Evolutionary conservation across 2,113 vertebrate species (phyloP).

Genomic region (Solenodon paradoxus): DNA sequence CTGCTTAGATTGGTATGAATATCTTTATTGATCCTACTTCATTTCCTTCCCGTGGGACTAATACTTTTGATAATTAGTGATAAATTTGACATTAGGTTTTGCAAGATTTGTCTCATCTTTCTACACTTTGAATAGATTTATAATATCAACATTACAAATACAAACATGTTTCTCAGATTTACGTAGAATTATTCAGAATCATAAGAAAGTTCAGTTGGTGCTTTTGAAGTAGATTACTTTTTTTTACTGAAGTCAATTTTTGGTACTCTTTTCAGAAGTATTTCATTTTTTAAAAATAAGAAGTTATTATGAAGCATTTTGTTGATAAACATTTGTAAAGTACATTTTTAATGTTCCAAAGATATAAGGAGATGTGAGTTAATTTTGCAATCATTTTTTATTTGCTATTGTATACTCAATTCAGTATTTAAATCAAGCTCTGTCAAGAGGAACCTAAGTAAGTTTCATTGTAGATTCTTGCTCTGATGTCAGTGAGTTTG

Average conservation of each 20-base stretch:
- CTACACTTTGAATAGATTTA: neutral
- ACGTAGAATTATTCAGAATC: neutral
- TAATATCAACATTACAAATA: neutral
- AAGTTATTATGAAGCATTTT: neutral
- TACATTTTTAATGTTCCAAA: constrained; percentile 23
- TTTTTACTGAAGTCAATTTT: constrained; percentile 20
- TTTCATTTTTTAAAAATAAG: constrained; percentile 9
- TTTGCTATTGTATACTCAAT: neutral
- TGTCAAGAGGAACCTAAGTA: neutral
- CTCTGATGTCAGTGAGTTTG: constrained; percentile 14
- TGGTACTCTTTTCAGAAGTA: neutral
- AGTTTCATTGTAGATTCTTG: neutral
- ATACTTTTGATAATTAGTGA: neutral
- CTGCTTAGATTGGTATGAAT: neutral
- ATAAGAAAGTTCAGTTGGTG: neutral
- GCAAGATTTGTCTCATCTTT: neutral
- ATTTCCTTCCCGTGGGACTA: constrained; percentile 11
- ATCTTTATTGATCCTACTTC: neutral
- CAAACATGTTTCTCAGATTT: constrained; percentile 9
- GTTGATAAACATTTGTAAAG: neutral
- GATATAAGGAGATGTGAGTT: neutral
- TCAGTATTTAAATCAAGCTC: constrained; percentile 42
- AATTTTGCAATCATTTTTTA: neutral
- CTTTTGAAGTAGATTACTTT: neutral
- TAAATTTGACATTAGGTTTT: neutral